Evolutionary conservation across 1,140 invertebrate species (phyloP), one percentile per base, ranked within the genome.

Genomic region (Tetramorium alpestre): DNA sequence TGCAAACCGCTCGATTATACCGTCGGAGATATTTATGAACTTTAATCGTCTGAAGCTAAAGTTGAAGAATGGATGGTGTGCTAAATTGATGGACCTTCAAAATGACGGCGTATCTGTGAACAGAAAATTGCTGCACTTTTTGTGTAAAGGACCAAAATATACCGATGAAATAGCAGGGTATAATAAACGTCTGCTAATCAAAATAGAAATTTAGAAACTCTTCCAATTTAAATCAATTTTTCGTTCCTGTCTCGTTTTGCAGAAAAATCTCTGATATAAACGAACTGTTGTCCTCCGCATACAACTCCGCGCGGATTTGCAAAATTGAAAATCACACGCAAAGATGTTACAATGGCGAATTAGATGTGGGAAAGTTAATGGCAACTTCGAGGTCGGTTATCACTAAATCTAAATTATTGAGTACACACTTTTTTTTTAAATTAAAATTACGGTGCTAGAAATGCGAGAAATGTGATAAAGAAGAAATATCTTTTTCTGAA

Each of bases 101-200:
- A 7, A 64, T 22, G 13, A 64, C 28, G 28, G 25, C 13, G 10
- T 33, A 49, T 64, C 18, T 0, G 10, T 78, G 10, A 22, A 64
- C 18, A 5, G 6, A 78, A 47, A 49, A 5, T 16, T 78, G 18
- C 1, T 64, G 18, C 25, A 18, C 10, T 78, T 78, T 64, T 22
- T 78, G 58, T 78, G 75, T 11, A 62, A 49, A 33, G 75, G 75
- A 38, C 58, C 44, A 16, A 78, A 64, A 64, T 78, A 78, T 49
- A 78, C 58, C 2, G 2, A 33, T 47, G 44, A 78, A n/a, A 78
- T 64, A 18, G 18, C 44, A 47, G 51, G 18, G 75, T 78, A 78
- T 33, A 22, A 11, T 28, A n/a, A 28, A 49, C 16, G 0, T 22
- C 3, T 51, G 25, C 4, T n/a, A 77, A 62, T 62, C 11, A 58